Base-by-base conservation (phyloP, 2,888 invertebrate genomes). In the Cryptops parisi region DNA sequence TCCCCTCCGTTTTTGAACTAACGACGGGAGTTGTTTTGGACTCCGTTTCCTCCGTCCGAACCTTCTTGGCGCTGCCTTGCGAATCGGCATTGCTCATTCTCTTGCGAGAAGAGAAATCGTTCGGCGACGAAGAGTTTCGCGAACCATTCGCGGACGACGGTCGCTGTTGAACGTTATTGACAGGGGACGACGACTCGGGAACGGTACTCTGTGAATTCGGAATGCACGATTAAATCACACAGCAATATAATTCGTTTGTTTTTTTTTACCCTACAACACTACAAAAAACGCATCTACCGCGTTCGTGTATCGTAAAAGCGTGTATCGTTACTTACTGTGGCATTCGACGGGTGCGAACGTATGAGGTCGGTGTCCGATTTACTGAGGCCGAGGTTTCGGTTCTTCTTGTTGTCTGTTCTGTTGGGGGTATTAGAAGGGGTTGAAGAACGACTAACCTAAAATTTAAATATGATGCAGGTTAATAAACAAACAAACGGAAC, bases 361-460 rank as follows among this genome's bases (percentile, higher is more conserved):
- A 52, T 52, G 3, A 52, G 27, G 21, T 52, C 52, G 44, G 44
- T 52, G 27, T 52, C 52, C n/a, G 52, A 52, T 24, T 52, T 52
- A 27, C 52, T 52, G 38, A 44, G 52, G 22, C 26, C 45, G 17
- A 52, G 44, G 5, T 22, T 26, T 25, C 21, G 21, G 22, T 24
- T 44, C 44, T 25, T 44, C 44, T 22, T 52, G 25, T 21, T n/a
- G 15, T 44, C 52, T 26, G 24, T 22, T 26, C 43, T 21, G 25
- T n/a, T 44, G 27, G 43, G 44, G 27, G 45, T 52, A 22, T 47
- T 60, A 50, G 39, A 60, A 57, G 38, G 59, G 27, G 43, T 55
- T 44, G 26, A 58, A 52, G 39, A 53, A 44, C 53, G 48, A 53
- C 49, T 55, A 43, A 40, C 50, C 50, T 50, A 24, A n/a, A 40